Evolutionary conservation across 92 coral and sea anemone genomes (phyloP).

Genomic region (Epizoanthus rinbou): DNA sequence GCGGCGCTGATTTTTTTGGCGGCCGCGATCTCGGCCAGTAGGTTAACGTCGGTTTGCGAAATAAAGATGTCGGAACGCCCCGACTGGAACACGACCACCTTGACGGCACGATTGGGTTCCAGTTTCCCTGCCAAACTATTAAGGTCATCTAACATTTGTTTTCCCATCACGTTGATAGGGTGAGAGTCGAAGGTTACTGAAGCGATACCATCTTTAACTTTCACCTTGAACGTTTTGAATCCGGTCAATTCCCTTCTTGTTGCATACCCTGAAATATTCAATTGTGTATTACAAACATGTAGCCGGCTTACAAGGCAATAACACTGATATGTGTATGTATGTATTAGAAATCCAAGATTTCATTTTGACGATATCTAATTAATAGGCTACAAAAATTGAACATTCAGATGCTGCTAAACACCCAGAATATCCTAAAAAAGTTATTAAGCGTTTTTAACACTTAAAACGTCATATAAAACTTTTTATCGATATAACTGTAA

Average conservation of each 20-base stretch:
- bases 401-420: too few relatives aligned
- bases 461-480: too few relatives aligned
- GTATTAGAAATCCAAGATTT: too few relatives aligned
- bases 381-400: too few relatives aligned
- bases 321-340: too few relatives aligned
- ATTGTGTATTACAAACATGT: too few relatives aligned
- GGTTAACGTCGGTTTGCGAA: conserved; percentile 86
- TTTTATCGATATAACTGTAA: too few relatives aligned
- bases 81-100: conserved; percentile 87
- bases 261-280: too few relatives aligned
- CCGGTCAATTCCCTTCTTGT: conserved; percentile 41
- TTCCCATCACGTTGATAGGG: conserved; percentile 89
- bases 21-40: conserved; percentile 83
- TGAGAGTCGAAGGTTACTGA: conserved; percentile 89
- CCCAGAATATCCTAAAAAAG: too few relatives aligned
- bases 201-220: conserved; percentile 78
- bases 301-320: too few relatives aligned
- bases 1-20: conserved; percentile 61
- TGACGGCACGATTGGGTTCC: conserved; percentile 76
- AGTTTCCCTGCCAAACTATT: conserved; percentile 72
- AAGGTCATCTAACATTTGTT: conserved; percentile 81
- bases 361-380: too few relatives aligned
- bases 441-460: too few relatives aligned
- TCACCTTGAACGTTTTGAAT: conserved; percentile 75
- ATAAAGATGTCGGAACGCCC: conserved; percentile 86